A percentile compares a stretch with the other conserved stretches of the same genome.
Evolutionary conservation across 2,113 vertebrate species (phyloP).

Genomic region (Strix aluco): DNA sequence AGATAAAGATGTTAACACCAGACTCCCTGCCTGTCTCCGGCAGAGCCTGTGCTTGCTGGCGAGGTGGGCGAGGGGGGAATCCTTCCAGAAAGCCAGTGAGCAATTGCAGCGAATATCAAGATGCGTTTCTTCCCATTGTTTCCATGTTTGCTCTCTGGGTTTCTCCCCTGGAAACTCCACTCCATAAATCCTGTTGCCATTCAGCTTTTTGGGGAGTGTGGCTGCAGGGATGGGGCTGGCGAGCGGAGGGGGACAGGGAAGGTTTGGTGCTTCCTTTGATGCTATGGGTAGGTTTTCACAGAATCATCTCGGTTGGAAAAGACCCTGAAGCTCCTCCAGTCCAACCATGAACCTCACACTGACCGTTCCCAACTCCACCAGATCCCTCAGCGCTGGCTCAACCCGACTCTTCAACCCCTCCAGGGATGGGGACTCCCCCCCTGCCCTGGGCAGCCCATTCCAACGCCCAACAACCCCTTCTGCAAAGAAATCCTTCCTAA

Average conservation of each 20-base stretch:
- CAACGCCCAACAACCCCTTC: too few species aligned
- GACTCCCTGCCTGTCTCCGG: not conserved
- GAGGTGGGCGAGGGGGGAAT: not conserved
- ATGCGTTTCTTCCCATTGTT: not conserved
- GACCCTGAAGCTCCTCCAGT: too few species aligned
- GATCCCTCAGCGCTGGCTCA: too few species aligned
- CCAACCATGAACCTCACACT: too few species aligned
- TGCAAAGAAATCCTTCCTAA: too few species aligned
- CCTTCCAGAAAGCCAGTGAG: not conserved
- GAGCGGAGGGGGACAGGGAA: not conserved
- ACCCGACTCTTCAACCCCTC: too few species aligned
- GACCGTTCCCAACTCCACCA: too few species aligned
- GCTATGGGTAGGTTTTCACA: not conserved
- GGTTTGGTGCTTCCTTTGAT: not conserved
- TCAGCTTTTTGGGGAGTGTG: not conserved
- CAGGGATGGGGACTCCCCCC: too few species aligned
- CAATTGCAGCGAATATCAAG: not conserved
- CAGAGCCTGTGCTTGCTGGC: fast-evolving
- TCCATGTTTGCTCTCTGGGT: not conserved
- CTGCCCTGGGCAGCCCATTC: too few species aligned
- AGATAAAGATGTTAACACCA: conserved; percentile 18
- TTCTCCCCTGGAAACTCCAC: not conserved
- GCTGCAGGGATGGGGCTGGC: not conserved
- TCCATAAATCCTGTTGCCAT: not conserved
- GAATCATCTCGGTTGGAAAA: too few species aligned